Evolutionary conservation across 2,113 vertebrate genomes (phyloP), one percentile per base, ranked within the genome.

Genomic region (Takifugu bimaculatus): DNA sequence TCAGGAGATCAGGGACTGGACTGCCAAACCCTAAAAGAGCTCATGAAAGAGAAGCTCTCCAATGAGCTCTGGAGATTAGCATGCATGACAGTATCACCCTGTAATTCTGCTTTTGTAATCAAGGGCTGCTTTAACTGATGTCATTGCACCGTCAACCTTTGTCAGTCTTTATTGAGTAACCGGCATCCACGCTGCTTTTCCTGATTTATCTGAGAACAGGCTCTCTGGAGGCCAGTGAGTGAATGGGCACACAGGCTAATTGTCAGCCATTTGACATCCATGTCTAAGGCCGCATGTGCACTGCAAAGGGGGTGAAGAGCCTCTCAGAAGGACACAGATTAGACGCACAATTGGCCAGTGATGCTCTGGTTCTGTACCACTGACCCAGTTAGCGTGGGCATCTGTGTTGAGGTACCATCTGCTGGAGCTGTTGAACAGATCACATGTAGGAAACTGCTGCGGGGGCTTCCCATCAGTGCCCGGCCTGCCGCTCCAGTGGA

Each of bases 291-390:
- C 84, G 75, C 77, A 80, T 75, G 83, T 77, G 79, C 80, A 13
- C 68, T 2, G 43, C 63, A 20, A 71, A 66, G 44, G 76, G 74
- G 79, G 20, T 20, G 20, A 74, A 78, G 75, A 67, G 72, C 63
- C 81, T 84, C 81, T 72, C 77, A 60, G 73, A 82, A 83, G 86
- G 81, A 43, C 78, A 74, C 78, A 73, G 81, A 85, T 86, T 82
- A 81, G 81, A 60, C 70, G 70, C 68, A 72, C 78, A 68, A 59
- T 79, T 57, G 84, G 78, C 71, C 68, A 71, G 51, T 78, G 72
- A 68, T 80, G 78, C 58, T 74, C 83, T 52, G 78, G 67, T 84
- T 89, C 73, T 72, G 74, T 68, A 12, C 65, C 15, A 72, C 57
- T 85, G 81, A 84, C 83, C 84, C 85, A 85, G 65, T 87, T 88